Percentiles rank a stretch among this genome's conserved stretches.
Conservation (phyloP, 2,797 vertebrate species). For the Anguilla megastoma region DNA sequence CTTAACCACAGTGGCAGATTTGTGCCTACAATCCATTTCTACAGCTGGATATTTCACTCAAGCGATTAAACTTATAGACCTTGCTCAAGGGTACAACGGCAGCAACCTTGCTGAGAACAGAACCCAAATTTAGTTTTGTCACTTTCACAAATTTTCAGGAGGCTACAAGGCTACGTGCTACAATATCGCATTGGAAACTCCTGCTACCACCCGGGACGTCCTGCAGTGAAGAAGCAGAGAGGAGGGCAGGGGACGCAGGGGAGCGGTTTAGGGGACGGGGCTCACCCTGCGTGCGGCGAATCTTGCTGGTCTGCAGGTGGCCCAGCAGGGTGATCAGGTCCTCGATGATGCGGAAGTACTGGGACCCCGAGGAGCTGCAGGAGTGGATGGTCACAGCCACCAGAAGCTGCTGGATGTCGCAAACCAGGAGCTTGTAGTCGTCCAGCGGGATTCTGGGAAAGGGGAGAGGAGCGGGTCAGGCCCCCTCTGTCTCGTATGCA, state of each 20-base stretch:
- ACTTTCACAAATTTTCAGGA: no score
- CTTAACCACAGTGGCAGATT: no score
- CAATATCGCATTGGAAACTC: no score
- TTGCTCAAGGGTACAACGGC: no score
- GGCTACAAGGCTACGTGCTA: no score
- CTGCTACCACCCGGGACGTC: no score
- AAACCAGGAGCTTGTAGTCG: constrained; percentile 91
- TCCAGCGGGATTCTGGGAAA: constrained; percentile 82
- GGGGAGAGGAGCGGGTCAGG: not conserved
- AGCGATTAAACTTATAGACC: no score
- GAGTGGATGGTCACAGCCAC: constrained; percentile 94
- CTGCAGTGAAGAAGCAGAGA: no score
- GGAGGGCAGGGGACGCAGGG: not conserved
- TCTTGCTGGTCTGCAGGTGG: constrained; percentile 93
- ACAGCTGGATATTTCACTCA: no score
- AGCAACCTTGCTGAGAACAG: no score
- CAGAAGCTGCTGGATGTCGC: constrained; percentile 93
- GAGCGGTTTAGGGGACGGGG: not conserved
- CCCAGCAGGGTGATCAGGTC: constrained; percentile 94
- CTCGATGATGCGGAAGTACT: constrained; percentile 99
- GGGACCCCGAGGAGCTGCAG: constrained; percentile 94
- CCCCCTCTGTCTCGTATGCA: not conserved
- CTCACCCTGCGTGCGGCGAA: constrained; percentile 89
- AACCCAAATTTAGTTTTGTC: no score
- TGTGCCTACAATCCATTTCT: no score